Percentiles rank a stretch among this genome's conserved stretches.
Conservation (phyloP, 2,797 vertebrate genomes). For the Lacerta bilineata region DNA sequence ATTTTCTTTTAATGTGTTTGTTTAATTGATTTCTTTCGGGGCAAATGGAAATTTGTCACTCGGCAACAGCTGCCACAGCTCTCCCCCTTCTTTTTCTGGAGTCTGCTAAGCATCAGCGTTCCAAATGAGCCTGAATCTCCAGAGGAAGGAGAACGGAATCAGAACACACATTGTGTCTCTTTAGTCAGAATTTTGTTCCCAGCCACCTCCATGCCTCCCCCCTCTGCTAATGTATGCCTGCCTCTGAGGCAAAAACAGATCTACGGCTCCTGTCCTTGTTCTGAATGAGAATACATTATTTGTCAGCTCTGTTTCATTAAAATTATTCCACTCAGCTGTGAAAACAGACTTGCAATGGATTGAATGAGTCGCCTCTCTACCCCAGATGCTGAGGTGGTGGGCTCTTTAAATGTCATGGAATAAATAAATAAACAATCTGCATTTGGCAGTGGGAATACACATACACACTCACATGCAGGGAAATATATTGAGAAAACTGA, state of each 20-base stretch:
- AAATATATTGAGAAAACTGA: no score
- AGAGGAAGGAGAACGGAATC: constrained; percentile 62
- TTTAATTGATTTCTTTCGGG: constrained; percentile 69
- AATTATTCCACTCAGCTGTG: constrained; percentile 71
- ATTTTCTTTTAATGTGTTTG: constrained; percentile 58
- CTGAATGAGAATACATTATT: constrained; percentile 57
- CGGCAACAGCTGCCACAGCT: constrained; percentile 61
- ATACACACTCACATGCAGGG: no score
- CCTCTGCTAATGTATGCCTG: constrained; percentile 59
- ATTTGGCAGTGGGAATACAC: constrained; percentile 46
- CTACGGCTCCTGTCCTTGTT: constrained; percentile 53
- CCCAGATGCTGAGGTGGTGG: constrained; percentile 54
- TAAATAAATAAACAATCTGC: constrained; percentile 70
- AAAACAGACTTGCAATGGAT: constrained; percentile 63
- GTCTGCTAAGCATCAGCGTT: constrained; percentile 59
- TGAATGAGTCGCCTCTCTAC: constrained; percentile 55
- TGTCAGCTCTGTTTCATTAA: constrained; percentile 62
- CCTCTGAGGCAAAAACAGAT: constrained; percentile 61
- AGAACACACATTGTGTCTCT: constrained; percentile 63
- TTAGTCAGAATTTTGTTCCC: constrained; percentile 67
- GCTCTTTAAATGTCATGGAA: constrained; percentile 74
- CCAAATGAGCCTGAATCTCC: constrained; percentile 68
- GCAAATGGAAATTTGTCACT: constrained; percentile 66
- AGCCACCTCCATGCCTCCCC: constrained; percentile 8
- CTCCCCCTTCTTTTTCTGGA: constrained; percentile 24